phyloP scores from a whole-genome alignment of 2,888 invertebrate genomes.

The Hirtodrosophila confusa region DNA sequence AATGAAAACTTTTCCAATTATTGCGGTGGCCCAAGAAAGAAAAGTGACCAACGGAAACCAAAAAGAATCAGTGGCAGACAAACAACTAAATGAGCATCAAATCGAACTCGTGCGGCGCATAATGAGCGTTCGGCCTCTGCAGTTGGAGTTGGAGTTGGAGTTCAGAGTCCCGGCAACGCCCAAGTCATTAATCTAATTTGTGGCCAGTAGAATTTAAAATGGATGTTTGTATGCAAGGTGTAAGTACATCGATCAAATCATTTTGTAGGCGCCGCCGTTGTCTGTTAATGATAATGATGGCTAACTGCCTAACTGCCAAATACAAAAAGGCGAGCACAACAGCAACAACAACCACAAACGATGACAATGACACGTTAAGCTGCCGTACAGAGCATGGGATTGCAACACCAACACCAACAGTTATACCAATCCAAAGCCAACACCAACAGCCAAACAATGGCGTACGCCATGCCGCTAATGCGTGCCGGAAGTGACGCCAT shows the following conservation, averaged over 20 bases:
- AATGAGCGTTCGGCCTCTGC: slow-evolving; percentile 58
- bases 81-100: slow-evolving; percentile 79
- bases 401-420: slow-evolving; percentile 42
- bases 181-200: slow-evolving; percentile 76
- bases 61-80: slow-evolving; percentile 69
- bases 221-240: slow-evolving; percentile 57
- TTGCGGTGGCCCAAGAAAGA: slow-evolving; percentile 70
- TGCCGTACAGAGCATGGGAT: slow-evolving; percentile 49
- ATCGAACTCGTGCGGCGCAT: slow-evolving; percentile 78
- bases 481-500: slow-evolving; percentile 74
- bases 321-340: slow-evolving; percentile 10
- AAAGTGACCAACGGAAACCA: slow-evolving; percentile 34
- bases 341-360: slow-evolving; percentile 29
- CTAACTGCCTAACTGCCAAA: slow-evolving; percentile 28
- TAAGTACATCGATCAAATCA: slow-evolving; percentile 69
- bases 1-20: slow-evolving; percentile 83
- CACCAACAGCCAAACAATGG: slow-evolving; percentile 46
- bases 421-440: neutral
- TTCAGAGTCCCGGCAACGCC: slow-evolving; percentile 25
- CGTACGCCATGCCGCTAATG: slow-evolving; percentile 59
- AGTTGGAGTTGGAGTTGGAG: neutral
- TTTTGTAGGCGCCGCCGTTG: slow-evolving; percentile 14
- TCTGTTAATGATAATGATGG: slow-evolving; percentile 74
- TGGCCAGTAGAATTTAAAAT: slow-evolving; percentile 59
- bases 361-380: slow-evolving; percentile 71